Base-by-base conservation (phyloP, 2,888 invertebrate genomes). In the Girardia tigrina region DNA sequence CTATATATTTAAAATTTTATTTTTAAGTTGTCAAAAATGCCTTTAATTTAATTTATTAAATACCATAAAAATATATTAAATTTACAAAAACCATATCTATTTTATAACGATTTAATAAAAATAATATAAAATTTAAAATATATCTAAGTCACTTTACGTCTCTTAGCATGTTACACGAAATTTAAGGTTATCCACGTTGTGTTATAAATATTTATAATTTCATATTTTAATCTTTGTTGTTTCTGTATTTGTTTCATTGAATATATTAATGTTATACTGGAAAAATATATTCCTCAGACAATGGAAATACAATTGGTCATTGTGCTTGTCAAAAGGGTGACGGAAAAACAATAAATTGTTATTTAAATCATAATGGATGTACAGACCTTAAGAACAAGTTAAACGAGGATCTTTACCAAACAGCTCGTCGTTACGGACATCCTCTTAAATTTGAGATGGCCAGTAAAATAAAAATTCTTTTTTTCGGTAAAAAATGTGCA, bases 301-400 rank as follows among this genome's bases (percentile, higher is more conserved):
- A 56, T 6, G 56, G n/a, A 6, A 56, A 56, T n/a, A 56, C 56
- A 16, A 56, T 56, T 56, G 56, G 56, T n/a, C 56, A 56, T 16
- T 56, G 23, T 16, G 56, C 56, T 8, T 56, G 56, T 16, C 56
- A 23, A 8, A 23, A 23, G 4, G 56, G 56, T n/a, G 20, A 56
- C 23, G 56, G 56, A n/a, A 23, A 56, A 56, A 56, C 56, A 8
- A 56, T 56, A n/a, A n/a, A 56, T 56, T 56, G 56, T 56, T 56
- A 12, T n/a, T n/a, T 56, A 16, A 56, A n/a, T 56, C 56, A 56
- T 56, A 56, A 56, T 56, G 56, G 56, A 6, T 56, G 20, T 12
- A 2, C n/a, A 2, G 56, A 56, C n/a, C 2, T 12, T n/a, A 56
- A 6, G 4, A 56, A 56, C 23, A 56, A 56, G 23, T 16, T 56